Conservation (phyloP, 2,888 invertebrate species). For the Neria commutata region DNA sequence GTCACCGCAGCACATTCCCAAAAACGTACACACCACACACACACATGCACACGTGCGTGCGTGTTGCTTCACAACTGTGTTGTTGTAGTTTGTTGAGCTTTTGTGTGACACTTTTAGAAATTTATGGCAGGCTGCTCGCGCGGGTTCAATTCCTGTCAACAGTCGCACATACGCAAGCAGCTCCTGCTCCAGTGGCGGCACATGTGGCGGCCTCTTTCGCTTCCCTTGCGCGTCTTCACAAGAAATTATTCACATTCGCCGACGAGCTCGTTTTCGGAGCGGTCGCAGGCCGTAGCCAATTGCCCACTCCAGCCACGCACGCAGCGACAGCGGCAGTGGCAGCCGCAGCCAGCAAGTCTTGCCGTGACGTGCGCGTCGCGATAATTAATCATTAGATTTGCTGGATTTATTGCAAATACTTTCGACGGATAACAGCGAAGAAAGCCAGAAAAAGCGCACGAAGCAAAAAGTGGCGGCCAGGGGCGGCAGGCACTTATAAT, state of each 20-base stretch:
- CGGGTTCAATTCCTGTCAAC: slow-evolving; percentile 18
- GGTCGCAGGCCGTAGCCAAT: background rate
- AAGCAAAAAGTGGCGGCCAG: background rate
- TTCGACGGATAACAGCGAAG: slow-evolving; percentile 49
- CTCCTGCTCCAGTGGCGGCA: slow-evolving; percentile 17
- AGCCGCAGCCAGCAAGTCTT: too few relatives aligned
- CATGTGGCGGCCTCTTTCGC: slow-evolving; percentile 6
- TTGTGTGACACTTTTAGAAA: slow-evolving; percentile 51
- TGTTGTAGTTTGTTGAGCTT: slow-evolving; percentile 27
- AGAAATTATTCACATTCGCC: too few relatives aligned
- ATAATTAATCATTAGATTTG: slow-evolving; percentile 58
- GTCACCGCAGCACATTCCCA: slow-evolving; percentile 9
- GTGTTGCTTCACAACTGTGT: slow-evolving; percentile 46
- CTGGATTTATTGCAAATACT: slow-evolving; percentile 57
- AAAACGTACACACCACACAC: background rate
- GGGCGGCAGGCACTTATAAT: background rate
- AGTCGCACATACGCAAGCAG: slow-evolving; percentile 8
- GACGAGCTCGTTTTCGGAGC: background rate
- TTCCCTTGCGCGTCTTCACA: background rate
- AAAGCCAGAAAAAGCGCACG: slow-evolving; percentile 39
- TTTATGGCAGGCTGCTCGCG: slow-evolving; percentile 46
- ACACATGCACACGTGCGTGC: slow-evolving; percentile 47
- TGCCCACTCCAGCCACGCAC: background rate
- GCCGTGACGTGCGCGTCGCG: slow-evolving; percentile 29
- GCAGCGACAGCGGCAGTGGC: background rate